A percentile compares a stretch with the other conserved stretches of the same genome.
These are phyloP conservation scores for Escarpia spicata DNA, from an alignment of 2,888 invertebrate species.

Conservation along the genomic window DNA sequence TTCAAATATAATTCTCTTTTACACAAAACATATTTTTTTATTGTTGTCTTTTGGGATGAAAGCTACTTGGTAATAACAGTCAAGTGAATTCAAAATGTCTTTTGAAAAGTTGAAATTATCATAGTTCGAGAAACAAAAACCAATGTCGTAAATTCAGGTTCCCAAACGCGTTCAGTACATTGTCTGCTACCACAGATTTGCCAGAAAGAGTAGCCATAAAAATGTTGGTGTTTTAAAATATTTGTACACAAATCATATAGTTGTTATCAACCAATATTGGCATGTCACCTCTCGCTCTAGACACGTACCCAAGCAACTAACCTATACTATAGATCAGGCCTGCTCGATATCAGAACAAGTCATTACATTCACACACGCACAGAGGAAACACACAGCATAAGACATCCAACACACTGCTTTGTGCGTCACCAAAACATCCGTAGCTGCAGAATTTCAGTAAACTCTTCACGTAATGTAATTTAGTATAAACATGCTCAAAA, in stretches of 20 bases:
- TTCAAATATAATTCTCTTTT: neutral
- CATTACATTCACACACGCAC: neutral
- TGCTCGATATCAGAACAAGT: neutral
- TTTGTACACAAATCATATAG: neutral
- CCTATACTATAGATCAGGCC: neutral
- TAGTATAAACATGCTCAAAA: slow-evolving; percentile 11
- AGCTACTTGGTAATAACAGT: neutral
- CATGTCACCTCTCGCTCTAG: neutral
- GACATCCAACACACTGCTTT: neutral
- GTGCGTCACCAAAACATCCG: neutral
- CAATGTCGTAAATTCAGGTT: neutral
- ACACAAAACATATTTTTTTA: too few species aligned
- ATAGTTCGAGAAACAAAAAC: neutral
- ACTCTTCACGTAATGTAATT: neutral
- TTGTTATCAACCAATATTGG: neutral
- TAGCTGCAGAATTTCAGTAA: slow-evolving; percentile 16
- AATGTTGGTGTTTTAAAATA: neutral
- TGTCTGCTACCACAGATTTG: neutral
- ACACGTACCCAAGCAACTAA: neutral
- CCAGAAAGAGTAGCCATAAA: neutral
- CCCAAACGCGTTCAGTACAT: neutral
- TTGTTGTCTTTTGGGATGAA: neutral
- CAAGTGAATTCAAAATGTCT: neutral
- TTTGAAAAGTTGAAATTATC: neutral
- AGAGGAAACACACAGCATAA: neutral